Conservation (phyloP, 2,888 invertebrate species). For the Harpalus rufipes region DNA sequence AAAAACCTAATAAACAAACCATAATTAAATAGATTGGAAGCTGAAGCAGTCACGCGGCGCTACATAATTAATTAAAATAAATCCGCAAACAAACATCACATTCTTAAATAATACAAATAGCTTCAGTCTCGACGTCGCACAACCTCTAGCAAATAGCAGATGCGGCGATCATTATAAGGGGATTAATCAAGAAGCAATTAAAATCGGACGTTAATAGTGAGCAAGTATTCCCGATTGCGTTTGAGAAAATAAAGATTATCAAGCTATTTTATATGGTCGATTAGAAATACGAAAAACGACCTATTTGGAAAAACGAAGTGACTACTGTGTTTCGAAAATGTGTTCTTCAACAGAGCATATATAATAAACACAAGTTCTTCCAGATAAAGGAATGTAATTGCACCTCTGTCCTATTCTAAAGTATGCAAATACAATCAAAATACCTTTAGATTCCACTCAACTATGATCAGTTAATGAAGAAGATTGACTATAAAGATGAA, state of each 20-base stretch:
- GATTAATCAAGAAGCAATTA: slow-evolving; percentile 51
- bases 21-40: slow-evolving; percentile 36
- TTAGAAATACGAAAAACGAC: slow-evolving; percentile 19
- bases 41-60: slow-evolving; percentile 7
- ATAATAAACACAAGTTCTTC: too few species aligned
- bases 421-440: too few species aligned
- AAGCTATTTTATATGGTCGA: slow-evolving; percentile 25
- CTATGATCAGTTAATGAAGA: too few species aligned
- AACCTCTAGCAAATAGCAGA: slow-evolving; percentile 18
- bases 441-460: too few species aligned
- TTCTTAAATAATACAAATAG: slow-evolving; percentile 36
- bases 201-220: slow-evolving; percentile 31
- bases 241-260: slow-evolving; percentile 25
- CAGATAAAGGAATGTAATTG: too few species aligned
- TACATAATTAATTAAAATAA: slow-evolving; percentile 25
- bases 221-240: slow-evolving; percentile 11
- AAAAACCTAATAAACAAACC: background rate
- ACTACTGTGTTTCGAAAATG: slow-evolving; percentile 12
- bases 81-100: slow-evolving; percentile 7
- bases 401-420: too few species aligned
- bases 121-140: background rate
- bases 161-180: slow-evolving; percentile 42
- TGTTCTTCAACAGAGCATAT: background rate
- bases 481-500: too few species aligned
- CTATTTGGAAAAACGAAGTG: background rate